These are phyloP conservation scores for Rhinogobius similis DNA, from an alignment of 2,113 vertebrate species.

Conservation along the genomic window DNA sequence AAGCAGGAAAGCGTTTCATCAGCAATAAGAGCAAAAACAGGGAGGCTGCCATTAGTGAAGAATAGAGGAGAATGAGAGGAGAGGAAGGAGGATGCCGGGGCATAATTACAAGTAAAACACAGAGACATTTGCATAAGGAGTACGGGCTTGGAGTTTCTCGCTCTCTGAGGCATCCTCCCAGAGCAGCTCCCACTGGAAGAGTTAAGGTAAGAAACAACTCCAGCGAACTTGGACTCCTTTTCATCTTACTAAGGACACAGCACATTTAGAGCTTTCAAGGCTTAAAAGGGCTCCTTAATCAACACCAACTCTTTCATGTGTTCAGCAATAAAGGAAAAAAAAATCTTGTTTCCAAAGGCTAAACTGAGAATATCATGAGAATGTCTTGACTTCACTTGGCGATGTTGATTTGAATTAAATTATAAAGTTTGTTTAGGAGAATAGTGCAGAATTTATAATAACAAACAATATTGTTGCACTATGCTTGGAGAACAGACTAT, in stretches of 20 bases:
- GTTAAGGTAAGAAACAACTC: conserved; percentile 69
- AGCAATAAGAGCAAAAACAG: conserved; percentile 54
- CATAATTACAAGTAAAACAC: conserved; percentile 71
- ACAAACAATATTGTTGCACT: not conserved
- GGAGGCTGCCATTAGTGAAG: conserved; percentile 44
- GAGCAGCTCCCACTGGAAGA: conserved; percentile 67
- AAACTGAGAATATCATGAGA: conserved; percentile 45
- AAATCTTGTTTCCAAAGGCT: conserved; percentile 62
- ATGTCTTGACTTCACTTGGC: conserved; percentile 23
- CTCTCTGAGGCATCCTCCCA: conserved; percentile 65
- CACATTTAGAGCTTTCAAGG: conserved; percentile 69
- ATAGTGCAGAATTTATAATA: not conserved
- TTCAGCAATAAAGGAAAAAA: conserved; percentile 60
- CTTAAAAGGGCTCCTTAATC: conserved; percentile 73
- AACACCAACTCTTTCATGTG: conserved; percentile 71
- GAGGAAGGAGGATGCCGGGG: conserved; percentile 58
- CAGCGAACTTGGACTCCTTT: conserved; percentile 66
- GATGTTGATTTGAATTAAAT: conserved; percentile 7
- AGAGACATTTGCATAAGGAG: conserved; percentile 67
- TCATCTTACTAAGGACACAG: conserved; percentile 74
- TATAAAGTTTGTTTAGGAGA: conserved; percentile 15
- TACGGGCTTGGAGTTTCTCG: conserved; percentile 64
- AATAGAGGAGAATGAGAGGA: conserved; percentile 43
- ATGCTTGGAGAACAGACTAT: not conserved
- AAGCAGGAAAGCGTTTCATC: conserved; percentile 62